Base-by-base conservation (phyloP, 2,113 vertebrate species). In the Callochromis pleurospilus region DNA sequence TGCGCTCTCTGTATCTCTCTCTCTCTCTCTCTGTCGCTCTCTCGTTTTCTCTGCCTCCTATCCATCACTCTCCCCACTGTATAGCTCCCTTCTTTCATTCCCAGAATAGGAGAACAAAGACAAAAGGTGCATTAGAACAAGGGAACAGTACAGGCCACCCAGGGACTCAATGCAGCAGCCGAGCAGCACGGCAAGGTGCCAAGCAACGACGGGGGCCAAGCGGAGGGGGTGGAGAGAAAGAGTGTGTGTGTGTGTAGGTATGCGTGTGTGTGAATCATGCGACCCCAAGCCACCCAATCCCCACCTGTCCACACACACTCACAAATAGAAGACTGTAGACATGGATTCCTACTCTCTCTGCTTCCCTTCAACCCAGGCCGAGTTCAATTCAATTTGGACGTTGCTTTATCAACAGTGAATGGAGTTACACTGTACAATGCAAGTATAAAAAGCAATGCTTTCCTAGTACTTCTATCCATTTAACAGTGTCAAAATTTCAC, bases 71-170 rank as follows among this genome's bases (percentile, higher is more conserved):
- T 45, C 77, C 47, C 62, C 54, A 17, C 62, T 84, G 81, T 88
- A 85, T 19, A 85, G 68, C 87, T 49, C 89, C n/a, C 49, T 21
- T 47, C 79, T 92, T 91, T 92, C 81, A 92, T 62, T 83, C 84
- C 68, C 86, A 87, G 62, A 90, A 84, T 42, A 82, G 60, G 54
- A 75, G 62, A 82, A 92, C 92, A 94, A 91, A 93, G 93, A 94
- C 92, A 93, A 94, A 93, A 91, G 92, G 91, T 92, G 89, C 89
- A 92, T 90, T 88, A 88, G 85, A 62, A 88, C 54, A 55, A 68
- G 47, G 47, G 86, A 88, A 89, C 86, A 87, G 91, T 80, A 9
- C 58, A 15, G 93, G 60, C 92, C 94, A 94, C 93, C 89, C 93
- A 94, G 86, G 55, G 86, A 81, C 81, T 90, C 77, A 40, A 88